Evolutionary conservation across 1,140 invertebrate genomes (phyloP).

Genomic region (Meloidogyne chitwoodi): DNA sequence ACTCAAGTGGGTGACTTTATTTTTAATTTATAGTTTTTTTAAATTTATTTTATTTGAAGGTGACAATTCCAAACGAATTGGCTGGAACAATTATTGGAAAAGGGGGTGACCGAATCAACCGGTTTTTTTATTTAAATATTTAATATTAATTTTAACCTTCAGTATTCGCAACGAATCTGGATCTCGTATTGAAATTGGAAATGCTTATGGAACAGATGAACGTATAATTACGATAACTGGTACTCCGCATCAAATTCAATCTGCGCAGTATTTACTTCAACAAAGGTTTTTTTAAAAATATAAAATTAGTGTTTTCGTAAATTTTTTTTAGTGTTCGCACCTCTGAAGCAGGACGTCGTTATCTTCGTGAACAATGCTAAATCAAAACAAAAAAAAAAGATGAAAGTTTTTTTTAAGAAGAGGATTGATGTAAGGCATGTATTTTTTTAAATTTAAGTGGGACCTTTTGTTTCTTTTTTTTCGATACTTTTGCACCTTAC

Average conservation of each 20-base stretch:
- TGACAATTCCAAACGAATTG: conserved; percentile 51
- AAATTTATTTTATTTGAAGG: conserved; percentile 19
- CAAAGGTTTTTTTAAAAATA: conserved; percentile 23
- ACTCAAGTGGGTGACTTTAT: not conserved
- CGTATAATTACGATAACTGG: conserved; percentile 40
- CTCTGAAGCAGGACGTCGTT: conserved; percentile 35
- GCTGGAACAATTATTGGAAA: conserved; percentile 51
- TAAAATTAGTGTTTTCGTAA: not conserved
- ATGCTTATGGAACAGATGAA: conserved; percentile 30
- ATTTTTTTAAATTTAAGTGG: no score
- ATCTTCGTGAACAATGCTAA: conserved; percentile 31
- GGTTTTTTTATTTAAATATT: not conserved
- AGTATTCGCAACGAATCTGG: conserved; percentile 46
- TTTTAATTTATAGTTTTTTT: no score
- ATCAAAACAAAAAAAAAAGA: not conserved
- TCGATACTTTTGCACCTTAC: not conserved
- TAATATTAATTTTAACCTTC: not conserved
- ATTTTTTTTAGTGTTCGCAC: conserved; percentile 32
- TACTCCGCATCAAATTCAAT: conserved; percentile 32
- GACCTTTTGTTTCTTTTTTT: not conserved
- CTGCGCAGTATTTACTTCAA: conserved; percentile 33
- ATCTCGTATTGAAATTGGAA: conserved; percentile 42
- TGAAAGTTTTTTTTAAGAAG: not conserved
- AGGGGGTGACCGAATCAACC: conserved; percentile 43
- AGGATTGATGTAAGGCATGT: no score